Evolutionary conservation across 23 tunicate species (phyloP).

Genomic region (Oikopleura dioica): DNA sequence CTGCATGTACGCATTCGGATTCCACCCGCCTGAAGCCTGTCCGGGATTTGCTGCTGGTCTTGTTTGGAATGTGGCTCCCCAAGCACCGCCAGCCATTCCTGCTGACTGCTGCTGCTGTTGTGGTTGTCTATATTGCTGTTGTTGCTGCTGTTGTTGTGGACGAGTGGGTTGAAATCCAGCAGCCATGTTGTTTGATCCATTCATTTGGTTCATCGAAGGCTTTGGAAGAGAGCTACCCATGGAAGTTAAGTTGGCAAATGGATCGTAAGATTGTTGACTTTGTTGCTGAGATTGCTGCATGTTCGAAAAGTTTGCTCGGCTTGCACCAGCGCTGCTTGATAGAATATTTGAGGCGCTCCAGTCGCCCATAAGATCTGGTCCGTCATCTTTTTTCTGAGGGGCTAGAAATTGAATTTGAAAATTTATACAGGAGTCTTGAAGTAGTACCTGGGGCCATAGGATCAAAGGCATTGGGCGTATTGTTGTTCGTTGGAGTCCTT

Average conservation of each 20-base stretch:
- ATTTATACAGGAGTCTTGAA: not conserved
- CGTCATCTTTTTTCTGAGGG: not conserved
- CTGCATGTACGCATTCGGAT: not conserved
- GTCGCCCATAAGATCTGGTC: not conserved
- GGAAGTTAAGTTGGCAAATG: not conserved
- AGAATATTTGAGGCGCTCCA: not conserved
- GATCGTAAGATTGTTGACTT: not conserved
- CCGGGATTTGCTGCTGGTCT: not conserved
- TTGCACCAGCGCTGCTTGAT: not conserved
- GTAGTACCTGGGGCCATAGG: not conserved
- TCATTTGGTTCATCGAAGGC: too few species aligned
- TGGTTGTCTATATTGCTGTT: too few species aligned
- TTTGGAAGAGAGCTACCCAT: not conserved
- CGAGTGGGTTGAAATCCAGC: not conserved
- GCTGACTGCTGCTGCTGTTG: not conserved
- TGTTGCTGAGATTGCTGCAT: not conserved
- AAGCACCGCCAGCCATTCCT: not conserved
- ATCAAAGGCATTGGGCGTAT: not conserved
- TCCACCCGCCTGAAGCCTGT: not conserved
- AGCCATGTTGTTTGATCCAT: too few species aligned
- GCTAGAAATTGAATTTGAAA: not conserved
- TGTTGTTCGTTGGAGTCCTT: not conserved
- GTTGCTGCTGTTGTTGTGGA: not conserved
- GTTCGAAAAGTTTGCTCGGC: not conserved
- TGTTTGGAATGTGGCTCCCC: not conserved